These are phyloP conservation scores for Synanthedon vespiformis DNA, from an alignment of 2,888 invertebrate genomes.

Conservation along the genomic window DNA sequence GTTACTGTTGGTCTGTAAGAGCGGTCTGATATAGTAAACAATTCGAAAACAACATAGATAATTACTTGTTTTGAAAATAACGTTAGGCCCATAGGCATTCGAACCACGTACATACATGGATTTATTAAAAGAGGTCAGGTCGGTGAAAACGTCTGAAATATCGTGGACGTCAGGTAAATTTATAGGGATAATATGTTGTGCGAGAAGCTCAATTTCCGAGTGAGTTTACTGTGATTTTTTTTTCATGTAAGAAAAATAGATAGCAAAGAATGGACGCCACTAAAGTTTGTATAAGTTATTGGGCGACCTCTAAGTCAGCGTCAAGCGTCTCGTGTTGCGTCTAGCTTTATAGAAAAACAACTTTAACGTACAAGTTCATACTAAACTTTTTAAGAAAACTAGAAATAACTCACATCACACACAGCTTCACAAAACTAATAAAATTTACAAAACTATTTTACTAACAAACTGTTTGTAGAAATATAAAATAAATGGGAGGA, in stretches of 20 bases:
- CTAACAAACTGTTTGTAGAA: too few species aligned
- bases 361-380: background rate
- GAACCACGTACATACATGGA: slow-evolving; percentile 25
- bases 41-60: slow-evolving; percentile 2
- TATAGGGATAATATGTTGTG: slow-evolving; percentile 65
- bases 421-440: too few species aligned
- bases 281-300: slow-evolving; percentile 1
- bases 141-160: slow-evolving; percentile 64
- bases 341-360: background rate
- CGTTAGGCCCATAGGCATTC: slow-evolving; percentile 17
- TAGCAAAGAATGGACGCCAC: slow-evolving; percentile 19
- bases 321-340: slow-evolving; percentile 1
- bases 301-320: slow-evolving; percentile 1
- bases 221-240: slow-evolving; percentile 56
- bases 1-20: too few species aligned
- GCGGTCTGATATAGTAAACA: too few species aligned
- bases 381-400: too few species aligned
- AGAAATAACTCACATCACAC: too few species aligned
- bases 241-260: slow-evolving; percentile 28
- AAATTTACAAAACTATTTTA: too few species aligned
- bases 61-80: slow-evolving; percentile 16
- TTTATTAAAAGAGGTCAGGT: slow-evolving; percentile 60
- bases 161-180: slow-evolving; percentile 63
- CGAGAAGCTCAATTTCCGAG: slow-evolving; percentile 47
- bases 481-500: too few species aligned